Evolutionary conservation across 2,113 vertebrate genomes (phyloP).

Genomic region (Holacanthus passer): DNA sequence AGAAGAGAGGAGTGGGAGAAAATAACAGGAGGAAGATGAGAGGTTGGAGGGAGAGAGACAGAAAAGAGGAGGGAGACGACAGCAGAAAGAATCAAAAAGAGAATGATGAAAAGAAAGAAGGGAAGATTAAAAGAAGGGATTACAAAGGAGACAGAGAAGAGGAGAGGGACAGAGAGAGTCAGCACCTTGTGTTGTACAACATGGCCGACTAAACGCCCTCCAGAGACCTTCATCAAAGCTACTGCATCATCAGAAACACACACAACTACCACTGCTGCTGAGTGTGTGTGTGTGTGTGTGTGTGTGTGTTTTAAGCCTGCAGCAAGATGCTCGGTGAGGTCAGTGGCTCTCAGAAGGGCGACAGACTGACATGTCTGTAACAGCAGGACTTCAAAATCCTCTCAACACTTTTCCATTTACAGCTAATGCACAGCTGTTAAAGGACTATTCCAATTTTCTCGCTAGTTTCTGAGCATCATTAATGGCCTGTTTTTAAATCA

Average conservation of each 20-base stretch:
- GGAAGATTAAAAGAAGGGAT: background rate
- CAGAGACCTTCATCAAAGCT: conserved; percentile 64
- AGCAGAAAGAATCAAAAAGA: background rate
- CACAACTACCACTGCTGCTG: background rate
- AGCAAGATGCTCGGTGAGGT: conserved; percentile 47
- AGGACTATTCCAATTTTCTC: background rate
- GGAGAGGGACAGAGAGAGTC: conserved; percentile 13
- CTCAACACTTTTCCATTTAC: background rate
- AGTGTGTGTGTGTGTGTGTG: conserved; percentile 7
- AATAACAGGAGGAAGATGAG: background rate
- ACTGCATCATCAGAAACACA: conserved; percentile 44
- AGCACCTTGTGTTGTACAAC: conserved; percentile 61
- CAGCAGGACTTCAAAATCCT: conserved; percentile 40
- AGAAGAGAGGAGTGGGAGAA: background rate
- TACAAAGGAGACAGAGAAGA: background rate
- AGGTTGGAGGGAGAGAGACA: background rate
- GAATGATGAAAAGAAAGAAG: background rate
- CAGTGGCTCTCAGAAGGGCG: conserved; percentile 20
- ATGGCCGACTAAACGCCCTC: conserved; percentile 67
- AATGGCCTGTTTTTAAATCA: background rate
- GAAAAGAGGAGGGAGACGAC: background rate
- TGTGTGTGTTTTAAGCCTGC: conserved; percentile 25
- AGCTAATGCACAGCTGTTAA: conserved; percentile 11
- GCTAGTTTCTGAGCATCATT: background rate
- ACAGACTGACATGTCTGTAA: conserved; percentile 35